These are phyloP conservation scores for Ophthalmolycus amberensis DNA, from an alignment of 2,113 vertebrate species.

Conservation along the genomic window DNA sequence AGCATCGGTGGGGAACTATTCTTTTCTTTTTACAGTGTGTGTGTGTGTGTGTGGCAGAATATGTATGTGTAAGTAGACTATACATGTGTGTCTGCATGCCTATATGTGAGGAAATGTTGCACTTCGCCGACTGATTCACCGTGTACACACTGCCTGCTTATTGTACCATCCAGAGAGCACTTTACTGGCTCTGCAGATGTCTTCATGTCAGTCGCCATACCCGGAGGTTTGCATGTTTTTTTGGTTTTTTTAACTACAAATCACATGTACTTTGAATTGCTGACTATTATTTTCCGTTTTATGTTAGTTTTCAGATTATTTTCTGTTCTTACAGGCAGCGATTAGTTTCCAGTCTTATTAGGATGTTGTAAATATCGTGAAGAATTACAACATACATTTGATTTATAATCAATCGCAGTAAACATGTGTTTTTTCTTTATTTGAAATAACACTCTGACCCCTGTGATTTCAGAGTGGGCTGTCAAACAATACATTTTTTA, in stretches of 20 bases:
- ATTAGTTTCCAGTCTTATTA: neutral
- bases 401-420: neutral
- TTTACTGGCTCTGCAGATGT: constrained; percentile 40
- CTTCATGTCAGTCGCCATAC: constrained; percentile 8
- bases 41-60: neutral
- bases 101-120: constrained; percentile 31
- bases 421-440: constrained; percentile 1
- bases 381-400: neutral
- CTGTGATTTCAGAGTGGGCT: neutral
- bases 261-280: neutral
- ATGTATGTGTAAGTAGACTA: constrained; percentile 6
- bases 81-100: constrained; percentile 48
- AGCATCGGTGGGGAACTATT: constrained; percentile 56
- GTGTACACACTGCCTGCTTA: constrained; percentile 65
- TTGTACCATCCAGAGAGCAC: constrained; percentile 53
- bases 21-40: constrained; percentile 37
- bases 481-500: neutral
- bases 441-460: neutral
- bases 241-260: neutral
- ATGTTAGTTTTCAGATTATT: neutral
- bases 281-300: neutral
- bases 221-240: neutral
- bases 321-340: neutral
- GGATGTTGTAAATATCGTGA: neutral
- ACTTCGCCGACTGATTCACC: constrained; percentile 55